phyloP scores from a whole-genome alignment of 2,113 vertebrate species.

The Cyanistes caeruleus region DNA sequence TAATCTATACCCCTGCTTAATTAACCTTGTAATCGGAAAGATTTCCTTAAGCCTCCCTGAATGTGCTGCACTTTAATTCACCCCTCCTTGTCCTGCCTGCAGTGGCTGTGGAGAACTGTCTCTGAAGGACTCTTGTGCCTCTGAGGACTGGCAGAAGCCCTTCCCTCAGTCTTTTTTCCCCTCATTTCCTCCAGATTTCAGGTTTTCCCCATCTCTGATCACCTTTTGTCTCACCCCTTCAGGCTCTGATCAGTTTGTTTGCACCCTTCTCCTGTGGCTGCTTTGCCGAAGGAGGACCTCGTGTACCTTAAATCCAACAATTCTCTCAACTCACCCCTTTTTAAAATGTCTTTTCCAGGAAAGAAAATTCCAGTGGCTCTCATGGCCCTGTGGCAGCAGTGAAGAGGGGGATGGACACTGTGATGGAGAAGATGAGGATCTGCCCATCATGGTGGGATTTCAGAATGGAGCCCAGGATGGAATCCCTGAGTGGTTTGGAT shows the following conservation, averaged over 20 bases:
- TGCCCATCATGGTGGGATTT: not conserved
- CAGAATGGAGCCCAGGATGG: not conserved
- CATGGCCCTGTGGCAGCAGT: rapidly evolving
- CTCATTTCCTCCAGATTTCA: not conserved
- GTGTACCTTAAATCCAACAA: not conserved
- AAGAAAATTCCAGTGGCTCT: not conserved
- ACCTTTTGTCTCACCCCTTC: not conserved
- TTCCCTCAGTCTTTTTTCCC: not conserved
- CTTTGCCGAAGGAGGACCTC: not conserved
- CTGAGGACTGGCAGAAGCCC: not conserved
- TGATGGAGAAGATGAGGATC: not conserved
- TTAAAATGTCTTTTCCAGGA: not conserved
- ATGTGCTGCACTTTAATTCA: not conserved
- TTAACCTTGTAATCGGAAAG: not conserved
- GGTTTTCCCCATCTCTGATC: rapidly evolving
- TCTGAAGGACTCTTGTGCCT: rapidly evolving
- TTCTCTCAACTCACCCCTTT: not conserved
- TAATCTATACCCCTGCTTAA: constrained; percentile 17
- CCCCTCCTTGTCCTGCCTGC: not conserved
- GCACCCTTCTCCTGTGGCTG: rapidly evolving
- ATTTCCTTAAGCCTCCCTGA: not conserved
- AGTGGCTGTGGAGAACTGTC: not conserved
- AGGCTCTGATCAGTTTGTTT: not conserved
- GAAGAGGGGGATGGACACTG: rapidly evolving
- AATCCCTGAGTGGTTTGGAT: not conserved